Percentiles rank a stretch among this genome's conserved stretches.
phyloP scores from a whole-genome alignment of 2,888 invertebrate genomes.

The Scaptomyza polygonia region DNA sequence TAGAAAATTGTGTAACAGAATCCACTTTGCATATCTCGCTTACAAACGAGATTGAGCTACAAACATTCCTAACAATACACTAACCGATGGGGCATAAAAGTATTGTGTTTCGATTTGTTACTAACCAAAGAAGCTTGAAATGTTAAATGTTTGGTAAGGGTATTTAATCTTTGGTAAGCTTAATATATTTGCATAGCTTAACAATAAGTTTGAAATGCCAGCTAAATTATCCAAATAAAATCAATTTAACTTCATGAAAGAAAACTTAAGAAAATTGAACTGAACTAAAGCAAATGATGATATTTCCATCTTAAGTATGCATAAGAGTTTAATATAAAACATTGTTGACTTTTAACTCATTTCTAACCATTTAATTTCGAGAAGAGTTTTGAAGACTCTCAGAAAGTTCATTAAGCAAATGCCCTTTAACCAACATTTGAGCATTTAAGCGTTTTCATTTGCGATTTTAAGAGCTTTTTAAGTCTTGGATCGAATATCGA shows the following conservation, averaged over 20 bases:
- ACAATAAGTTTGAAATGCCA: conserved; percentile 11
- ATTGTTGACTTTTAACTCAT: too few relatives aligned
- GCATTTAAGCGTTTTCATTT: conserved; percentile 37
- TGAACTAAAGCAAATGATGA: too few relatives aligned
- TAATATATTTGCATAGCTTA: conserved; percentile 12
- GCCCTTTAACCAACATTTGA: conserved; percentile 23
- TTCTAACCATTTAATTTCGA: too few relatives aligned
- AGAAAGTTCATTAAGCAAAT: background rate
- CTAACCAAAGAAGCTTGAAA: background rate
- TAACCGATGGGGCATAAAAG: background rate
- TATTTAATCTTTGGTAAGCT: background rate
- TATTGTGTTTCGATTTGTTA: background rate
- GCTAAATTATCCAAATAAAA: background rate
- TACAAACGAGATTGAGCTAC: conserved; percentile 21
- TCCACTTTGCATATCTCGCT: conserved; percentile 38
- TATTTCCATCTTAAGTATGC: too few relatives aligned
- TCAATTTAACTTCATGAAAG: background rate
- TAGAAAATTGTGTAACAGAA: conserved; percentile 35
- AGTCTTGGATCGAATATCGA: conserved; percentile 58
- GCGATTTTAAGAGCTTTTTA: conserved; percentile 45
- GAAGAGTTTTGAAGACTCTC: too few relatives aligned
- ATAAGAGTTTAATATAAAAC: too few relatives aligned
- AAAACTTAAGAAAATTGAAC: too few relatives aligned
- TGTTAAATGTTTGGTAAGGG: background rate
- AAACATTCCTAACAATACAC: conserved; percentile 2